Conservation (phyloP, 1,140 invertebrate species). For the Achatina immaculata region DNA sequence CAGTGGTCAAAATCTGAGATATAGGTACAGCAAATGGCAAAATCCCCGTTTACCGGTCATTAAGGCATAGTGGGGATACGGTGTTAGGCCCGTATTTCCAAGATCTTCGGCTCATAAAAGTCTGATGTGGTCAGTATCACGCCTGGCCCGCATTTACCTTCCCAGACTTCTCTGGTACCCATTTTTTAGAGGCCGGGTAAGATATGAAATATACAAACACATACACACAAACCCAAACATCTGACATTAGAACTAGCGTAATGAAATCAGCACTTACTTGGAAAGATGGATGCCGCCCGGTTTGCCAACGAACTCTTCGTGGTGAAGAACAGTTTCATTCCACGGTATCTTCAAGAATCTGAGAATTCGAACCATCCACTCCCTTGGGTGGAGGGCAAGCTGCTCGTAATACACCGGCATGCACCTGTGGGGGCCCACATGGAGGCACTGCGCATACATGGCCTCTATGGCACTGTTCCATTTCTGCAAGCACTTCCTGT, state of each 20-base stretch:
- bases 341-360: conserved; percentile 93
- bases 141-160: too few relatives aligned
- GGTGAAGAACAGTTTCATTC: conserved; percentile 96
- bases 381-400: conserved; percentile 91
- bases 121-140: too few relatives aligned
- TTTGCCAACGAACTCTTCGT: conserved; percentile 97
- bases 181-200: too few relatives aligned
- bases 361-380: conserved; percentile 91
- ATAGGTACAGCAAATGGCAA: neutral
- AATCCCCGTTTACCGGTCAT: neutral
- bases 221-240: neutral
- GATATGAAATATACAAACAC: neutral
- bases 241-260: too few relatives aligned
- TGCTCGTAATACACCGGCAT: conserved; percentile 96
- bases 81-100: too few relatives aligned
- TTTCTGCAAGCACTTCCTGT: conserved; percentile 92
- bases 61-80: too few relatives aligned
- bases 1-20: too few relatives aligned
- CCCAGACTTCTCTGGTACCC: too few relatives aligned
- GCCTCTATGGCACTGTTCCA: conserved; percentile 95
- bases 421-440: conserved; percentile 85
- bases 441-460: conserved; percentile 94
- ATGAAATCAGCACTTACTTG: conserved; percentile 85
- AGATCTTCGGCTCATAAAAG: too few relatives aligned
- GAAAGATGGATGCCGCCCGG: conserved; percentile 87